These are phyloP conservation scores for Paracentrotus lividus DNA, from an alignment of 53 echinoderm and acorn worm species.

Conservation along the genomic window DNA sequence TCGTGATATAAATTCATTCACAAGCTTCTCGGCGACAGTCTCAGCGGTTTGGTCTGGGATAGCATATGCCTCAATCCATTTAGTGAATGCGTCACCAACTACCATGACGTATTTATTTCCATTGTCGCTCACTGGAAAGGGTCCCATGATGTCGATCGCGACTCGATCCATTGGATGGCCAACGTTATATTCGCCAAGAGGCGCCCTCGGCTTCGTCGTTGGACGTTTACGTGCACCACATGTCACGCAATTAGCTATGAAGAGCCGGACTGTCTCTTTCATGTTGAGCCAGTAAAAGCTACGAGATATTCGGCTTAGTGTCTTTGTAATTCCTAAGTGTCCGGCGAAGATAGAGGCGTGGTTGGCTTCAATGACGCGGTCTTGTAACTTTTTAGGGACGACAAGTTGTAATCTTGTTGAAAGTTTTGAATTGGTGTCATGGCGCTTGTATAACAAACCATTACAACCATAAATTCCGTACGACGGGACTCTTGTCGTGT, in stretches of 20 bases:
- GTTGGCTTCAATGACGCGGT: too few species aligned
- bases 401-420: background rate
- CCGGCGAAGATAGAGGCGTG: too few species aligned
- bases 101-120: too few species aligned
- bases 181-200: too few species aligned
- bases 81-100: too few species aligned
- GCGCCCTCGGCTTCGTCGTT: too few species aligned
- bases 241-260: background rate
- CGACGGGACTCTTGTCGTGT: too few species aligned
- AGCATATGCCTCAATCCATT: background rate
- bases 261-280: background rate
- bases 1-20: slow-evolving; percentile 74
- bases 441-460: background rate
- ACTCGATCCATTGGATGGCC: slow-evolving; percentile 19
- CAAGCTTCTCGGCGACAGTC: background rate
- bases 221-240: background rate
- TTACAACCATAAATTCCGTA: background rate
- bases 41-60: background rate
- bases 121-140: too few species aligned
- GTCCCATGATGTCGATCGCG: slow-evolving; percentile 22
- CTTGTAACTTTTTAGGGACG: background rate
- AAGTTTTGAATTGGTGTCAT: background rate
- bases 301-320: too few species aligned
- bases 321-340: background rate
- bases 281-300: too few species aligned